Conservation (phyloP, 2,113 vertebrate species). For the Orycteropus afer region DNA sequence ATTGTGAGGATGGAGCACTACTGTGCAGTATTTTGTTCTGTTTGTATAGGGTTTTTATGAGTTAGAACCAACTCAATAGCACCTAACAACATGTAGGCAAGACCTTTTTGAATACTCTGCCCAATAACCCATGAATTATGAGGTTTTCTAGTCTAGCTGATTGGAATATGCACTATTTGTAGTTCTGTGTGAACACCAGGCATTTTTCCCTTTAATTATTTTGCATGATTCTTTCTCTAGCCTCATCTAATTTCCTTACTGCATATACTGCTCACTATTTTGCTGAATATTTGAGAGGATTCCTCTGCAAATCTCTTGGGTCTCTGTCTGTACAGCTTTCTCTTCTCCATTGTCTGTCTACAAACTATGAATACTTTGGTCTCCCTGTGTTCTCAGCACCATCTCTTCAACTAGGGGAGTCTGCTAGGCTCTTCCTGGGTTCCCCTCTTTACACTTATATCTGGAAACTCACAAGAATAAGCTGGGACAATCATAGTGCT, state of each 20-base stretch:
- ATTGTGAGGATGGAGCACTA: no score
- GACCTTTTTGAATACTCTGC: not conserved
- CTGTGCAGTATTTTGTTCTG: no score
- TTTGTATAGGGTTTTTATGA: no score
- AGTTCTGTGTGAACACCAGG: not conserved
- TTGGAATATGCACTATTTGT: not conserved
- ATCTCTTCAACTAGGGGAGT: not conserved
- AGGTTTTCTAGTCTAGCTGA: not conserved
- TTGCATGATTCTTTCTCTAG: not conserved
- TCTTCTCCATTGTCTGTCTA: not conserved
- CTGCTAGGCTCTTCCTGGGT: not conserved
- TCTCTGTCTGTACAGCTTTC: not conserved
- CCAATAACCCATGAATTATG: not conserved
- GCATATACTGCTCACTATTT: not conserved
- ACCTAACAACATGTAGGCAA: no score
- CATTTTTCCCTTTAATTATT: not conserved
- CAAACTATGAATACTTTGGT: not conserved
- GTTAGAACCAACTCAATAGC: not conserved
- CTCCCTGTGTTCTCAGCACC: not conserved
- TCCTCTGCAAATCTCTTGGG: not conserved
- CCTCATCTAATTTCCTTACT: not conserved
- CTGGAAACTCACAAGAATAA: not conserved
- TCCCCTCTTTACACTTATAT: not conserved
- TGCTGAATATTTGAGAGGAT: not conserved
- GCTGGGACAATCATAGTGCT: not conserved